Percentiles rank a stretch among this genome's conserved stretches.
These are phyloP conservation scores for Peromyscus attwateri DNA, from an alignment of 2,797 vertebrate genomes.

Conservation along the genomic window DNA sequence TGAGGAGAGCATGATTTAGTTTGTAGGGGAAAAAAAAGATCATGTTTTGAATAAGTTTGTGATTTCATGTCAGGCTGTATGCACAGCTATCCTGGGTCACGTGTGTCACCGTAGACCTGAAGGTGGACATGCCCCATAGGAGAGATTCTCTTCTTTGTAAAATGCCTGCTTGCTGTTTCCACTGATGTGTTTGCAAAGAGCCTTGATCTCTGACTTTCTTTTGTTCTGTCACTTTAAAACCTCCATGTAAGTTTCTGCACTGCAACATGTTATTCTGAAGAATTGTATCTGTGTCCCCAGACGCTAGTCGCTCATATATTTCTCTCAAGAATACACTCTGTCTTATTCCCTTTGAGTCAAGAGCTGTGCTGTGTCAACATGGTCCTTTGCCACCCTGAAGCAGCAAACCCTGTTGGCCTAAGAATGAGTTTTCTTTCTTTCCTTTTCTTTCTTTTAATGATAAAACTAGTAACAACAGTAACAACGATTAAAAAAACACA, in stretches of 20 bases:
- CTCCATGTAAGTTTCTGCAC: background rate
- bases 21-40: rapidly evolving
- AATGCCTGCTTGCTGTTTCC: background rate
- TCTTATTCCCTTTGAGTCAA: background rate
- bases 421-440: rapidly evolving
- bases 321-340: background rate
- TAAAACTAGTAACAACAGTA: background rate
- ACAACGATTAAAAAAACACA: background rate
- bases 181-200: background rate
- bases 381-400: rapidly evolving
- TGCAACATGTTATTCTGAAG: background rate
- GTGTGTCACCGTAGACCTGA: background rate
- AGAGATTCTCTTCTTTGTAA: background rate
- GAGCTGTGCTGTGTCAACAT: background rate
- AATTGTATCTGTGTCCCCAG: background rate
- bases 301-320: background rate
- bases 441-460: background rate
- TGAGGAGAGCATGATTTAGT: background rate
- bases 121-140: background rate
- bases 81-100: background rate
- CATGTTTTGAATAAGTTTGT: background rate
- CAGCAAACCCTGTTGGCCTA: background rate
- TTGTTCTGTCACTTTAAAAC: background rate
- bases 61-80: background rate
- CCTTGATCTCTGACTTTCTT: background rate